Evolutionary conservation across 2,113 vertebrate species (phyloP).

Genomic region (Thermophis baileyi): DNA sequence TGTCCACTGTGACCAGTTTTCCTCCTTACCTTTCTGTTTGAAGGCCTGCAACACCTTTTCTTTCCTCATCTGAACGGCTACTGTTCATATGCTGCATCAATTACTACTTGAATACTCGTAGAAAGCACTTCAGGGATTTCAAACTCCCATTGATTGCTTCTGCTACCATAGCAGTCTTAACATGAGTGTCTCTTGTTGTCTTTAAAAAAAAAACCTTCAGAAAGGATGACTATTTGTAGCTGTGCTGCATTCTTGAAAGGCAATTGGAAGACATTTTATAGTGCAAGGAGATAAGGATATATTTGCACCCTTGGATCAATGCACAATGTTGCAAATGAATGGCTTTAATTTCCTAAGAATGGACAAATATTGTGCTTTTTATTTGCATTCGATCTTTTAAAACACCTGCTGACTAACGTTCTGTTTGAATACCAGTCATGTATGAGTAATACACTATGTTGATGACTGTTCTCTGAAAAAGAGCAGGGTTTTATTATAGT

Average conservation of each 20-base stretch:
- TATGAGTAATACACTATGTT: background rate
- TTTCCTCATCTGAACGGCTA: background rate
- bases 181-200: background rate
- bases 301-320: background rate
- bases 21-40: background rate
- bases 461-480: background rate
- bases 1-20: background rate
- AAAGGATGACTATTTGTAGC: background rate
- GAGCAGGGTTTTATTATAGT: background rate
- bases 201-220: background rate
- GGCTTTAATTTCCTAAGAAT: background rate
- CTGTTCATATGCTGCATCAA: conserved; percentile 12
- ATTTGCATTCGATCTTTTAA: background rate
- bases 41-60: conserved; percentile 3
- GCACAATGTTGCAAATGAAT: background rate
- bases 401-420: background rate
- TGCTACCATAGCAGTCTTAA: accelerated
- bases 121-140: background rate
- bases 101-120: background rate
- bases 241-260: background rate
- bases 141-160: conserved; percentile 2
- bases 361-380: background rate
- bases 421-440: background rate
- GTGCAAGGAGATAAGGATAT: background rate
- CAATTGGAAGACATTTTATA: background rate